Evolutionary conservation across 2,113 vertebrate species (phyloP), one percentile per base, ranked within the genome.

Genomic region (Megaceryle maxima): DNA sequence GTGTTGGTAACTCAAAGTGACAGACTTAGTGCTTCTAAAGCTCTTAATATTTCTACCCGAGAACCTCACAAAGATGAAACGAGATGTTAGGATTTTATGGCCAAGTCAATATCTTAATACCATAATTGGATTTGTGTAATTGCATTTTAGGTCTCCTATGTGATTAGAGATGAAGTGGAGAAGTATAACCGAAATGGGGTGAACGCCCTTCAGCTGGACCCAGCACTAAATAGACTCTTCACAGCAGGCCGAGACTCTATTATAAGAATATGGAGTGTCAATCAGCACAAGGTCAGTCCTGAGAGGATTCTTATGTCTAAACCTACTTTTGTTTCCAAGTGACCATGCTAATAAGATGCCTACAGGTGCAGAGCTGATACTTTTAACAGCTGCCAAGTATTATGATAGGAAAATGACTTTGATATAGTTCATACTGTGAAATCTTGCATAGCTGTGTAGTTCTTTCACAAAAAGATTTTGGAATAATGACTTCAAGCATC

Each of bases 261-360:
- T 96, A 99, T 99, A 95, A 98, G 99, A 92, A 99, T 99, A 99
- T 99, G 99, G 99, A 99, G 99, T 33, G 98, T 99, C 97, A 99
- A 98, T 97, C 99, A 99, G 97, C 99, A 99, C 98, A 99, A 99
- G 98, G 99, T 99, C 97, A 96, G 51, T 37, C 39, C 10, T 13
- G 33, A 64, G 17, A 64, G 17, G 19, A 25, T 91, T 62, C 20
- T 25, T 67, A 2, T 3, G 1, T 26, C 22, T 74, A 74, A 60
- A 46, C 16, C 16, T 74, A 2, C 19, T 56, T 43, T 68, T 84
- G 22, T 29, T 51, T 31, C 17, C n/a, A 44, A 37, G 10, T 55
- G 74, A 9, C 3, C 8, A 3, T 76, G 15, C 67, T 83, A 21
- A 10, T 68, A 31, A 75, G 62, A 29, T 82, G 28, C 67, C 53